Conservation (phyloP, 2,113 vertebrate species). For the Megalops atlanticus region DNA sequence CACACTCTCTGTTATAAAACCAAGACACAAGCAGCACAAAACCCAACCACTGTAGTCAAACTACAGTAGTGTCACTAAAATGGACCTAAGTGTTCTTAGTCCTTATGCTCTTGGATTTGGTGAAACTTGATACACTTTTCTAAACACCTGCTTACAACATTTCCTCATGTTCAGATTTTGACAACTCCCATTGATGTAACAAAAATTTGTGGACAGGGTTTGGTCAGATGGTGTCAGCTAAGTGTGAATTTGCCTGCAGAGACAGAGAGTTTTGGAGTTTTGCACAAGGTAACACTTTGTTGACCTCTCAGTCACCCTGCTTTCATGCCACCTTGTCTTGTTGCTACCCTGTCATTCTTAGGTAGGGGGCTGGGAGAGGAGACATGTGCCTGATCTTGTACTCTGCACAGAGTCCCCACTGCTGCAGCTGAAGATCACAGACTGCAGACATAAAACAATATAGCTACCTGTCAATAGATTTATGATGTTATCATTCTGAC, state of each 20-base stretch:
- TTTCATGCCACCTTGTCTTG: slow-evolving; percentile 61
- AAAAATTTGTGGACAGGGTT: too few species aligned
- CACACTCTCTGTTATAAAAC: background rate
- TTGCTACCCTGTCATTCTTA: slow-evolving; percentile 60
- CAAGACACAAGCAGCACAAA: background rate
- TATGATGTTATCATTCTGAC: slow-evolving; percentile 35
- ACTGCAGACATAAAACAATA: slow-evolving; percentile 24
- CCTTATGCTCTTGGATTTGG: background rate
- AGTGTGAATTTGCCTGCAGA: background rate
- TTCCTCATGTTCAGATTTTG: background rate
- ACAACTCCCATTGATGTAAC: background rate
- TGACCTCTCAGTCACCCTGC: slow-evolving; percentile 67
- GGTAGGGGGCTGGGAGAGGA: background rate
- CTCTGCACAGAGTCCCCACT: background rate
- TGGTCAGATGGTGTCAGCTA: background rate
- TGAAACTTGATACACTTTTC: slow-evolving; percentile 2
- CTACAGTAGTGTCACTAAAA: background rate
- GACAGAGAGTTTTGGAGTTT: background rate
- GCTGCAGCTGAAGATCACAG: slow-evolving; percentile 16
- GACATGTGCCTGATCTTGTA: background rate
- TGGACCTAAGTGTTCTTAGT: background rate
- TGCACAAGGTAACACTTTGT: slow-evolving; percentile 28
- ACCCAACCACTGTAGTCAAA: background rate
- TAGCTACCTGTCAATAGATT: slow-evolving; percentile 32
- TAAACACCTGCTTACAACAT: background rate